Evolutionary conservation across 92 coral and sea anemone species (phyloP), one percentile per base, ranked within the genome.

Genomic region (Scolanthus callimorphus): DNA sequence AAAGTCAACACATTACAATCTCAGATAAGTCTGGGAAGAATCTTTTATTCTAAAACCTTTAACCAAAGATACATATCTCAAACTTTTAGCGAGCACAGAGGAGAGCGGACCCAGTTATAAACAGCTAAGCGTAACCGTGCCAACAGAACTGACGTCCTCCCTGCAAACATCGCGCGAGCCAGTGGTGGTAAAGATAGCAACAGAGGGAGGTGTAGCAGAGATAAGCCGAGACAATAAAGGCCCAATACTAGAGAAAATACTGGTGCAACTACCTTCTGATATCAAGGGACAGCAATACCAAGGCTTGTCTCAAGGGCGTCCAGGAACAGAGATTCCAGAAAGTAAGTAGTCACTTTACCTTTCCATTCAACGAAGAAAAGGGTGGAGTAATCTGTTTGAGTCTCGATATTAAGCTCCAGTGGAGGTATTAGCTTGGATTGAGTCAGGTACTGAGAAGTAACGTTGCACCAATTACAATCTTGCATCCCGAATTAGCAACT

Each of bases 61-160:
- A n/a, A n/a, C n/a, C n/a, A n/a, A n/a, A n/a, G n/a, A n/a, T n/a
- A n/a, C n/a, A n/a, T n/a, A n/a, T n/a, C n/a, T n/a, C n/a, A n/a
- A n/a, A n/a, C n/a, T n/a, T n/a, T n/a, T n/a, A n/a, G n/a, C n/a
- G n/a, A n/a, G n/a, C n/a, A n/a, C n/a, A n/a, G n/a, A n/a, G n/a
- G n/a, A n/a, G n/a, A n/a, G 23, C 34, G 19, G 24, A 25, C 55
- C 13, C 29, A 43, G 27, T 4, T 63, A 73, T 62, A 87, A 85
- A 11, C 86, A 87, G 57, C 81, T 87, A 39, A 73, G 76, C 29
- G 96, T 87, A 55, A 80, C 84, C n/a, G 89, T 87, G 8, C 96
- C 96, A 11, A 52, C 79, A n/a, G 96, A 87, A 38, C 86, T 87
- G 23, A 87, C 96, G 0, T 67, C 88, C 52, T 78, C 89, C 17